Conservation (phyloP, 1,140 invertebrate species). For the Brachionus manjavacas region DNA sequence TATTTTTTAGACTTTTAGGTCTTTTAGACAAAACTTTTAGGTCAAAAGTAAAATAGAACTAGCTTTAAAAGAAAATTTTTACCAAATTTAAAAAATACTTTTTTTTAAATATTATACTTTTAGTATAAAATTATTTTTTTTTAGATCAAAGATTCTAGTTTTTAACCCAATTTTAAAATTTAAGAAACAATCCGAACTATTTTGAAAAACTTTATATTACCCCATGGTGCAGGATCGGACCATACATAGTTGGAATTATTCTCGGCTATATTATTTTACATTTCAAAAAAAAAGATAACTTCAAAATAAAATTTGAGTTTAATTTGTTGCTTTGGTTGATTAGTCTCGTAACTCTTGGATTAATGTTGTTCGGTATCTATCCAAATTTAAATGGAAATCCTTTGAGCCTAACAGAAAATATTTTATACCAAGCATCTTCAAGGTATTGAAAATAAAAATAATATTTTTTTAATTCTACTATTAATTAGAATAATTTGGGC, state of each 20-base stretch:
- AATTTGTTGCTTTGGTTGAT: constrained; percentile 23
- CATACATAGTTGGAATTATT: constrained; percentile 60
- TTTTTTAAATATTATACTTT: no score
- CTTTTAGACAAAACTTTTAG: no score
- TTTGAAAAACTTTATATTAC: constrained; percentile 17
- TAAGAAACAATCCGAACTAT: not conserved
- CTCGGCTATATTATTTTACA: constrained; percentile 50
- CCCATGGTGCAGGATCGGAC: constrained; percentile 55
- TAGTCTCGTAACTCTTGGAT: not conserved
- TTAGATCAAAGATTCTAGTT: no score
- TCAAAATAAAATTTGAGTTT: not conserved
- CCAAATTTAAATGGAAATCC: constrained; percentile 31
- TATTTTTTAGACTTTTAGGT: no score
- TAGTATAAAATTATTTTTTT: no score
- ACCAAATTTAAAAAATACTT: no score
- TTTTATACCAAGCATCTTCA: constrained; percentile 21
- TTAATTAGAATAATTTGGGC: constrained; percentile 10
- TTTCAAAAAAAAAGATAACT: constrained; percentile 4
- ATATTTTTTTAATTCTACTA: no score
- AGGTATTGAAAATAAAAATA: not conserved
- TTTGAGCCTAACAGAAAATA: not conserved
- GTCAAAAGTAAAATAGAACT: no score
- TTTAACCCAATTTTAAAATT: not conserved
- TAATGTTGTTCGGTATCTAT: constrained; percentile 39
- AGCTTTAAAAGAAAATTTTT: no score